A percentile compares a stretch with the other conserved stretches of the same genome.
These are phyloP conservation scores for Hippocampus mohnikei DNA, from an alignment of 2,113 vertebrate genomes.

Conservation along the genomic window DNA sequence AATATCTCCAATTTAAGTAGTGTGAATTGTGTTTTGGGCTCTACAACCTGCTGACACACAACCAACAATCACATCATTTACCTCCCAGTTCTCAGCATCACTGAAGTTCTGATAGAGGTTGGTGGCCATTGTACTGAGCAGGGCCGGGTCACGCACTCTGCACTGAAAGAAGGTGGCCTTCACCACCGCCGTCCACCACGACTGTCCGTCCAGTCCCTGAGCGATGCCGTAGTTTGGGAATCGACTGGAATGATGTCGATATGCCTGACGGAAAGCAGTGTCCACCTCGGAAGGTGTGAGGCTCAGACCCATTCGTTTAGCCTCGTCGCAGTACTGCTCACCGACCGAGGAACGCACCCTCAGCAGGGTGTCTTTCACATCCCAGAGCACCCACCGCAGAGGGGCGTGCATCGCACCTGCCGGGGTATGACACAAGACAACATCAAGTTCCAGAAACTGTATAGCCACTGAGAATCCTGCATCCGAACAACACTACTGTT, in stretches of 20 bases:
- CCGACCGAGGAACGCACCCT: constrained; percentile 79
- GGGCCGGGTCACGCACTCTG: constrained; percentile 64
- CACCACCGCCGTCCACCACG: constrained; percentile 84
- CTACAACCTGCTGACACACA: neutral
- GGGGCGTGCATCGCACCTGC: constrained; percentile 55
- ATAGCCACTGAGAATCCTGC: neutral
- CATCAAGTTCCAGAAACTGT: neutral
- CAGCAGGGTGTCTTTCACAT: constrained; percentile 88
- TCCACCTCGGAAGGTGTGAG: constrained; percentile 67
- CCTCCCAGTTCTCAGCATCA: constrained; percentile 79
- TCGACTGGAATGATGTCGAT: constrained; percentile 61
- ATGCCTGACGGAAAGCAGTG: constrained; percentile 69
- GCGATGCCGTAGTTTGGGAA: constrained; percentile 85
- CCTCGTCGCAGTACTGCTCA: constrained; percentile 79
- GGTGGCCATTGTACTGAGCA: constrained; percentile 67
- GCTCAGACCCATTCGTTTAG: constrained; percentile 69
- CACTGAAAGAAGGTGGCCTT: constrained; percentile 78
- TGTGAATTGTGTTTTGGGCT: neutral
- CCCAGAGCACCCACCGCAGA: constrained; percentile 85
- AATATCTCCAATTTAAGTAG: too few species aligned
- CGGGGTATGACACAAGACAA: neutral
- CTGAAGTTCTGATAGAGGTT: constrained; percentile 81
- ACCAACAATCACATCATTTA: constrained; percentile 34
- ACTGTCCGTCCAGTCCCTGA: constrained; percentile 76
- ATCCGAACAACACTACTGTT: neutral